Conservation (phyloP, 2,797 vertebrate genomes). For the Otolemur crassicaudatus region DNA sequence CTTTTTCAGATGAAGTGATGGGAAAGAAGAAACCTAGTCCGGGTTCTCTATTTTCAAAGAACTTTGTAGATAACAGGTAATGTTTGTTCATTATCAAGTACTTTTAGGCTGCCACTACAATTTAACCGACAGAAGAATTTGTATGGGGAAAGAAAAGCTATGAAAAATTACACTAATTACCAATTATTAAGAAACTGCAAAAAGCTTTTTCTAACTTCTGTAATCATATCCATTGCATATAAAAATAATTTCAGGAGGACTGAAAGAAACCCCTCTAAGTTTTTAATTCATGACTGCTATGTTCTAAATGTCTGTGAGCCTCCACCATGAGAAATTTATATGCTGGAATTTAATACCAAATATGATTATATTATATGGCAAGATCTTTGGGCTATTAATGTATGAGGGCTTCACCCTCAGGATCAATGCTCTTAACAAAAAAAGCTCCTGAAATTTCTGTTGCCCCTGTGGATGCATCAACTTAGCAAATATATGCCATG, state of each 20-base stretch:
- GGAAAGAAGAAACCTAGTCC: background rate
- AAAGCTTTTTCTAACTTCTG: background rate
- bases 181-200: background rate
- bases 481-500: background rate
- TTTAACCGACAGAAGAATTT: background rate
- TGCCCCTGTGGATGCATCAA: accelerated
- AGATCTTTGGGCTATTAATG: background rate
- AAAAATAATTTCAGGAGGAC: background rate
- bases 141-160: background rate
- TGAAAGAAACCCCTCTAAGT: background rate
- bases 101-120: background rate
- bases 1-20: background rate
- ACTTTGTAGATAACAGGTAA: background rate
- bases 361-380: background rate
- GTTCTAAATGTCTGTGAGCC: background rate
- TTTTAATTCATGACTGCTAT: background rate
- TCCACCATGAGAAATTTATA: accelerated
- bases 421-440: background rate
- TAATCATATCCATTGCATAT: background rate
- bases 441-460: background rate
- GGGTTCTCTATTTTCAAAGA: background rate
- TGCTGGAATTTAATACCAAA: background rate
- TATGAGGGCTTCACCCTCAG: background rate
- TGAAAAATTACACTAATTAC: background rate
- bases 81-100: background rate